A percentile compares a stretch with the other conserved stretches of the same genome.
These are phyloP conservation scores for Vultur gryphus DNA, from an alignment of 2,797 vertebrate genomes.

Conservation along the genomic window DNA sequence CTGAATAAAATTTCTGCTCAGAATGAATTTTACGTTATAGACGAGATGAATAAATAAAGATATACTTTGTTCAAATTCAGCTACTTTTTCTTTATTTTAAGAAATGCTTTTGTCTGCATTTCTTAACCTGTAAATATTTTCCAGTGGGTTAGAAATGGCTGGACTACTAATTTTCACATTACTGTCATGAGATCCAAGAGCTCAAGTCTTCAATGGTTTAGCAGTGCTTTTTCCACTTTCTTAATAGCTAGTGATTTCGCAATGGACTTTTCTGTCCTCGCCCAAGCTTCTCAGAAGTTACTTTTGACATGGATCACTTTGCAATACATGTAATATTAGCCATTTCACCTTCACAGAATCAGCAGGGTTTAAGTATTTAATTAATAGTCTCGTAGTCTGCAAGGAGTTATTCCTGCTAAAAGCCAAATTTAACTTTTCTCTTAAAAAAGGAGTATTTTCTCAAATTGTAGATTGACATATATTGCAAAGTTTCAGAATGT, in stretches of 20 bases:
- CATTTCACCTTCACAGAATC: background rate
- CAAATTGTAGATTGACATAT: background rate
- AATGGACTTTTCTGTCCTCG: background rate
- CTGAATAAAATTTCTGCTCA: background rate
- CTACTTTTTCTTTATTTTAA: background rate
- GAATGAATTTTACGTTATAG: background rate
- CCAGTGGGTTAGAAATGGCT: background rate
- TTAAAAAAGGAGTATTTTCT: background rate
- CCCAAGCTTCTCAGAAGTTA: background rate
- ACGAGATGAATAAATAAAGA: background rate
- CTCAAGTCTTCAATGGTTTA: background rate
- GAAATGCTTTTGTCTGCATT: background rate
- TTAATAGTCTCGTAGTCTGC: background rate
- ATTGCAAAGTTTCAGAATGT: background rate
- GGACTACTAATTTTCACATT: background rate
- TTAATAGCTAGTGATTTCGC: background rate
- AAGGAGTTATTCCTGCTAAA: background rate
- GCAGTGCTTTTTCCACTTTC: background rate
- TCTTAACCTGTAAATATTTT: background rate
- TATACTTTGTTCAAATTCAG: background rate
- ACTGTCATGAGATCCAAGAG: background rate
- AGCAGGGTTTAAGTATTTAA: background rate
- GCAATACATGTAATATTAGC: background rate
- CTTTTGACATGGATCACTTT: background rate
- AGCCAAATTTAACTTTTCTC: background rate